Evolutionary conservation across 2,888 invertebrate species (phyloP), one percentile per base, ranked within the genome.

Genomic region (Spodoptera littoralis): DNA sequence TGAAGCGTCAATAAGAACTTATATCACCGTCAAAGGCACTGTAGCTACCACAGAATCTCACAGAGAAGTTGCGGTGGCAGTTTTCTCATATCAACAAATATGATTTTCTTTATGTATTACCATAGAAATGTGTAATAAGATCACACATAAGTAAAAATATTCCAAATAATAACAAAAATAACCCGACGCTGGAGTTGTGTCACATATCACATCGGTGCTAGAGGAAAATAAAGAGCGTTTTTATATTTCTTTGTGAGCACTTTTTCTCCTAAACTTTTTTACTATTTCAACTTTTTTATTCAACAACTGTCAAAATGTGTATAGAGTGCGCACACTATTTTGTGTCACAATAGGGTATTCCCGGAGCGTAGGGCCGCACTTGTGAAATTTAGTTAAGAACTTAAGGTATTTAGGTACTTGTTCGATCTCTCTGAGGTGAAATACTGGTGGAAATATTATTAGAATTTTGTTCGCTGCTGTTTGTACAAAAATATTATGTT

Each of bases 81-180:
- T 76, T 80, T 61, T 70, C 58, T 70, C 55, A 73, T 63, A 76
- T 62, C 65, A 68, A 70, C 65, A 79, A 77, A 78, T 82, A 74
- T 64, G 66, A 72, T 81, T 81, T 76, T 77, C 77, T 79, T 72
- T 70, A 74, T 71, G 61, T 74, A 81, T 87, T 87, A 85, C 73
- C 88, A 89, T 88, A 87, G 69, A 86, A 88, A 87, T 84, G 86
- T 72, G 81, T 80, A 83, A 86, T 86, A 86, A 83, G 78, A 77
- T 77, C 72, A 82, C 77, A 76, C 67, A 80, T 79, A 81, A 82
- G 82, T 83, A 79, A 80, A 79, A 84, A 86, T 83, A 84, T 81
- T 77, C 76, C 61, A 80, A 82, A 85, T 85, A 82, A 84, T 78
- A 86, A 76, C 79, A 80, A 79, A 75, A 79, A 82, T 77, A 82